Base-by-base conservation (phyloP, 2,888 invertebrate species). In the Ennomos erosarius region DNA sequence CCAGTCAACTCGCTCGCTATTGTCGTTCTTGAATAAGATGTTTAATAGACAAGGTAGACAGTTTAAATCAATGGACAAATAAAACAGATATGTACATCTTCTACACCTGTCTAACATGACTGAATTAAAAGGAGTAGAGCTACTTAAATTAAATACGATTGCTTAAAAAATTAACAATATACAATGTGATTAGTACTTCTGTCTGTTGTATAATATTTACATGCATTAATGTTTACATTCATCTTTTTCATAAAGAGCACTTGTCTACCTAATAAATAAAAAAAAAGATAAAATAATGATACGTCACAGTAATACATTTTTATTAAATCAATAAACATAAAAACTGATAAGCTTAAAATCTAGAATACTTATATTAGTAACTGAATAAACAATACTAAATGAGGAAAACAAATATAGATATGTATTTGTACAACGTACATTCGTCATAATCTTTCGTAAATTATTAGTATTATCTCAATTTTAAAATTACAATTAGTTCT, bases 261-360 rank as follows among this genome's bases (percentile, higher is more conserved):
- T 51, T 48, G 65, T 62, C 70, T 67, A 69, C 68, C 67, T 68
- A 59, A 59, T 47, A 67, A 75, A 72, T 74, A 72, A 81, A 75
- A 72, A 73, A 72, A 81, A 78, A 80, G 74, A 73, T 75, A 72
- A 70, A 68, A 68, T 56, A 69, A 48, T 55, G 68, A 68, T 67
- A 59, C 46, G 26, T 26, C 26, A 64, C 51, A 66, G 59, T 53
- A 59, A 68, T 60, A 68, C 6, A 26, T 6, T 55, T 79, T 78
- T 77, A 79, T 76, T 79, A 51, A 46, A 73, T 64, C 68, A 68
- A 73, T 70, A 70, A 72, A 80, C 50, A 70, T 59, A 60, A 59
- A 59, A 64, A 62, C 62, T 33, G n/a, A 36, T 11, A 26, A 42
- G 26, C 35, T 39, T 49, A 53, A 9, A 43, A 59, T 54, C 37